Evolutionary conservation across 2,797 vertebrate genomes (phyloP).

Genomic region (Hydrocynus forskahlii): DNA sequence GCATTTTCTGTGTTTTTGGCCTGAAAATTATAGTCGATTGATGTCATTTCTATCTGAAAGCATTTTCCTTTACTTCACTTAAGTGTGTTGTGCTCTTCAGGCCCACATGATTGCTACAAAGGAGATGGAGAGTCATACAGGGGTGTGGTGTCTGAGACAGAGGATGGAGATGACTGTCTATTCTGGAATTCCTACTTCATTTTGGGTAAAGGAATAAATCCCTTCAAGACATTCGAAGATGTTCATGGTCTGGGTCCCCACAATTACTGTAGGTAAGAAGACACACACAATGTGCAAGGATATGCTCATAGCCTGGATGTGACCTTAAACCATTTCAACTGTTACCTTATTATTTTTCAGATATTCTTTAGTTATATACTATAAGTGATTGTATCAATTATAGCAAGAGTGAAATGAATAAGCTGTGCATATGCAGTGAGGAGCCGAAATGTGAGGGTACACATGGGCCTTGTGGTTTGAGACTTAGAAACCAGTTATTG

Average conservation of each 20-base stretch:
- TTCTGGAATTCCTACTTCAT: constrained; percentile 81
- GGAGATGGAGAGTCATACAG: constrained; percentile 76
- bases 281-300: neutral
- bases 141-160: constrained; percentile 75
- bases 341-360: too few species aligned
- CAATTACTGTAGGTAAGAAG: constrained; percentile 79
- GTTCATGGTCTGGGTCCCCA: constrained; percentile 74
- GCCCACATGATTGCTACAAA: constrained; percentile 72
- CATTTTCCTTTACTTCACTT: neutral
- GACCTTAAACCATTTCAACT: too few species aligned
- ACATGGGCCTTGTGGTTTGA: too few species aligned
- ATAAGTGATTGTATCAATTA: too few species aligned
- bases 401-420: too few species aligned
- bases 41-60: neutral
- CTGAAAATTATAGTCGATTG: neutral
- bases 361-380: too few species aligned
- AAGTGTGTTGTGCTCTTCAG: constrained; percentile 56
- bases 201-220: constrained; percentile 63
- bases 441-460: too few species aligned
- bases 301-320: too few species aligned
- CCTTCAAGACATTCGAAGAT: constrained; percentile 64
- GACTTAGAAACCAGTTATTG: too few species aligned
- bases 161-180: constrained; percentile 74
- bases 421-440: too few species aligned
- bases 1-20: neutral